Evolutionary conservation across 2,797 vertebrate species (phyloP).

Genomic region (Coregonus suidteri): DNA sequence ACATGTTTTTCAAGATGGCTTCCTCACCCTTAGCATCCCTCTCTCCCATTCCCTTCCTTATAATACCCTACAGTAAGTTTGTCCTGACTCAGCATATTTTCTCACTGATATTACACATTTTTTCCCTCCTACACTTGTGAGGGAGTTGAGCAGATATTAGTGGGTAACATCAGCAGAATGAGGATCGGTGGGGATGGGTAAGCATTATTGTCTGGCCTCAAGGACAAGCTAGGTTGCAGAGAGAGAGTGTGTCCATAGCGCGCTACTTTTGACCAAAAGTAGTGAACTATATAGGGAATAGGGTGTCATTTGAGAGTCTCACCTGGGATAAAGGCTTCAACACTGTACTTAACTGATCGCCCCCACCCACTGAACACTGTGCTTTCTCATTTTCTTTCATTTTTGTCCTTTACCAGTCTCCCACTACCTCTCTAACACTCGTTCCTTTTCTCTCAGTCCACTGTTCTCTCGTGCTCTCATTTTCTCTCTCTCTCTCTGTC

Average conservation of each 20-base stretch:
- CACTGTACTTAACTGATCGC: not conserved
- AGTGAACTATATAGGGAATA: no score
- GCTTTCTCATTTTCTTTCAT: not conserved
- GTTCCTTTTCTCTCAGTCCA: conserved; percentile 30
- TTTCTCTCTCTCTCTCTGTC: no score
- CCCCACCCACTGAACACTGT: not conserved
- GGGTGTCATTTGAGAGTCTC: not conserved
- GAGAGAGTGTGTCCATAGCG: no score
- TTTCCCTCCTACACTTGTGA: conserved; percentile 18
- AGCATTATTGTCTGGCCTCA: conserved; percentile 52
- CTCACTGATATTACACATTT: not conserved
- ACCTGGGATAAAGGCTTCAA: not conserved
- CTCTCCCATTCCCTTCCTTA: not conserved
- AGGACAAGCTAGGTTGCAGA: conserved; percentile 40
- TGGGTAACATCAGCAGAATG: conserved; percentile 55
- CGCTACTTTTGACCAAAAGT: no score
- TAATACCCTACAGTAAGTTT: not conserved
- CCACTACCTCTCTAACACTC: not conserved
- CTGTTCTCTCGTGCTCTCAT: not conserved
- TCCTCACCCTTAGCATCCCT: no score
- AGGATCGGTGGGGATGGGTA: conserved; percentile 27
- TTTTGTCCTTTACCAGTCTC: no score
- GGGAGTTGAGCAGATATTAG: conserved; percentile 66
- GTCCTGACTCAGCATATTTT: not conserved
- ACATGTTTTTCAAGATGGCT: no score